Percentiles rank a stretch among this genome's conserved stretches.
Conservation (phyloP, 2,797 vertebrate species). For the Centropyge bicolor region DNA sequence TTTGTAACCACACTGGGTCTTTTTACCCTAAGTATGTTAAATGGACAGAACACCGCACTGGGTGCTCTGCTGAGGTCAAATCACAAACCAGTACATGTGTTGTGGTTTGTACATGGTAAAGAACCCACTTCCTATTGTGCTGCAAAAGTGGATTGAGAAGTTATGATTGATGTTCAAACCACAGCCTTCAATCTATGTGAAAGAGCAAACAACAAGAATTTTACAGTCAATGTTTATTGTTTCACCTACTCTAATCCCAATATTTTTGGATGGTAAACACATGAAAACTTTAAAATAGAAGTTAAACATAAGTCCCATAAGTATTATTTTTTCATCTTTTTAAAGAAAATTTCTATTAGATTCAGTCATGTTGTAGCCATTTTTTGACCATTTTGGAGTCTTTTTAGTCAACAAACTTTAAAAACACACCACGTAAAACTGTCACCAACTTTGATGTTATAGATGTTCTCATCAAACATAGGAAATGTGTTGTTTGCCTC, state of each 20-base stretch:
- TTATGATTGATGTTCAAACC: not conserved
- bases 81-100: not conserved
- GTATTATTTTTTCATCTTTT: not conserved
- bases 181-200: not conserved
- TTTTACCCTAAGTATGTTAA: not conserved
- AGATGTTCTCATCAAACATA: not conserved
- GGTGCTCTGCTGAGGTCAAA: not conserved
- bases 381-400: not conserved
- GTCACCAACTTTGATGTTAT: not conserved
- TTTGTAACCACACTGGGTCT: not conserved
- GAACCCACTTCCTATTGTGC: constrained; percentile 4
- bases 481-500: not conserved
- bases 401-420: not conserved
- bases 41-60: not conserved
- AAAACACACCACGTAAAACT: no score
- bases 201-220: not conserved
- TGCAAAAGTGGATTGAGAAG: constrained; percentile 1
- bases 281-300: not conserved
- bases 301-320: not conserved
- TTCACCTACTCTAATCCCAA: not conserved
- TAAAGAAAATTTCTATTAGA: not conserved
- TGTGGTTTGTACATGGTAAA: constrained; percentile 4
- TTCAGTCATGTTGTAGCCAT: not conserved
- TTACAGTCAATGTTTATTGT: not conserved
- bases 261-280: not conserved